phyloP scores from a whole-genome alignment of 2,888 invertebrate genomes.

The Ptychoptera albimana region DNA sequence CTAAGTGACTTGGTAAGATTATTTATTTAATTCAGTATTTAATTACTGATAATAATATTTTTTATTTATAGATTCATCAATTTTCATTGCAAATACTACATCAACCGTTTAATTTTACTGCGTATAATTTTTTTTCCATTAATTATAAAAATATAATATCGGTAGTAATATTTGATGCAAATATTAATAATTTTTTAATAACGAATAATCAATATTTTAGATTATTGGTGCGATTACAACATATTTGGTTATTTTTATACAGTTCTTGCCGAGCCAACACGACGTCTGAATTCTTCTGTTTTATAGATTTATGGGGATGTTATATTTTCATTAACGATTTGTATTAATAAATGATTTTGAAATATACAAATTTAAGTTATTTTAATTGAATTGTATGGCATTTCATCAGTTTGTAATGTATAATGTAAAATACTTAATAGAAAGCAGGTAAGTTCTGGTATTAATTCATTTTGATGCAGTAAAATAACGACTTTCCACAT shows the following conservation, averaged over 20 bases:
- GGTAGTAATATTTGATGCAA: constrained; percentile 2
- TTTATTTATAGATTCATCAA: constrained; percentile 7
- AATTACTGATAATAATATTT: too few species aligned
- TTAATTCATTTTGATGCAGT: not conserved
- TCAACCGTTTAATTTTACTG: constrained; percentile 10
- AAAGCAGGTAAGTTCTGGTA: not conserved
- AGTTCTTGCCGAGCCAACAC: constrained; percentile 13
- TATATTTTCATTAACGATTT: too few species aligned
- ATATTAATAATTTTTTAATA: too few species aligned
- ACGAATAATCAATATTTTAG: too few species aligned
- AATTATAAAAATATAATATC: constrained; percentile 11
- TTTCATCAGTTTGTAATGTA: too few species aligned
- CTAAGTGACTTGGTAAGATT: not conserved
- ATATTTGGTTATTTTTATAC: constrained; percentile 13
- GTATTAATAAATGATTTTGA: too few species aligned
- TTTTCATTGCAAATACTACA: constrained; percentile 12
- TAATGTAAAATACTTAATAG: not conserved
- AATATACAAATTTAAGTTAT: too few species aligned
- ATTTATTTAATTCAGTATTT: too few species aligned
- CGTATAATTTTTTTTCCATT: constrained; percentile 12
- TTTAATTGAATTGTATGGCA: too few species aligned
- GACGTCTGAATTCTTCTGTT: too few species aligned
- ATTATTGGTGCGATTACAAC: constrained; percentile 13
- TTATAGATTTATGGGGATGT: too few species aligned
- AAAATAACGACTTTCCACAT: not conserved